phyloP scores from a whole-genome alignment of 2,113 vertebrate species.

The Nerophis ophidion region DNA sequence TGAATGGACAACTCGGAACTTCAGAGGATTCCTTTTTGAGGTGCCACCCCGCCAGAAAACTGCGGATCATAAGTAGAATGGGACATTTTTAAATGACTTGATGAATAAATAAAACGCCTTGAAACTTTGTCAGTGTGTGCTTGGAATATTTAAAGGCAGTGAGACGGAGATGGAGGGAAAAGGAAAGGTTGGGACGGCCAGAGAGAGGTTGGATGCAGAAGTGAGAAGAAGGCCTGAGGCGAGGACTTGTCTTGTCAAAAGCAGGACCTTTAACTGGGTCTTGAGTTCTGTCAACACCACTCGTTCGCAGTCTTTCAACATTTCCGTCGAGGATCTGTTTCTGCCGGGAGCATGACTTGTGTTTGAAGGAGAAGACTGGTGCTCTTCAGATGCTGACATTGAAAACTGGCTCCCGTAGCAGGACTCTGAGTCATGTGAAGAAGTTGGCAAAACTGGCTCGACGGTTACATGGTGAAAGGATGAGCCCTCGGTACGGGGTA shows the following conservation, averaged over 20 bases:
- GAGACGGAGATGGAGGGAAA: conserved; percentile 20
- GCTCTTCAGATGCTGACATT: conserved; percentile 46
- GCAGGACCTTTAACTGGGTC: conserved; percentile 65
- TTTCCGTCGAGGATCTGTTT: conserved; percentile 51
- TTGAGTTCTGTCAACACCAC: conserved; percentile 64
- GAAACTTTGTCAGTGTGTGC: conserved; percentile 45
- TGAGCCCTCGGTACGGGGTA: conserved; percentile 12
- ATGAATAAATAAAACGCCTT: conserved; percentile 66
- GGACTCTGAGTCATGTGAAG: conserved; percentile 38
- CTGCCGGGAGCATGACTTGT: conserved; percentile 22
- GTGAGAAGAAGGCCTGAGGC: conserved; percentile 47
- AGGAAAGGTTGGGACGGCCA: conserved; percentile 5
- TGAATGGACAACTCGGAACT: conserved; percentile 51
- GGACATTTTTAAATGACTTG: conserved; percentile 55
- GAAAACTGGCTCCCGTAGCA: conserved; percentile 39
- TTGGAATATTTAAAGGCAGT: conserved; percentile 31
- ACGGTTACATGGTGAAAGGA: conserved; percentile 36
- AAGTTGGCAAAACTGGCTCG: conserved; percentile 30
- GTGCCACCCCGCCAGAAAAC: conserved; percentile 34
- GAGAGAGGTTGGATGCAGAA: conserved; percentile 35
- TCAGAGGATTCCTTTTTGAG: conserved; percentile 54
- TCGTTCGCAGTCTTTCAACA: conserved; percentile 59
- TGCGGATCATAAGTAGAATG: conserved; percentile 30
- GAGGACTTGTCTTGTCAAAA: conserved; percentile 65
- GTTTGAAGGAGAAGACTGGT: conserved; percentile 29